phyloP scores from a whole-genome alignment of 2,113 vertebrate species.

The Ictalurus furcatus region DNA sequence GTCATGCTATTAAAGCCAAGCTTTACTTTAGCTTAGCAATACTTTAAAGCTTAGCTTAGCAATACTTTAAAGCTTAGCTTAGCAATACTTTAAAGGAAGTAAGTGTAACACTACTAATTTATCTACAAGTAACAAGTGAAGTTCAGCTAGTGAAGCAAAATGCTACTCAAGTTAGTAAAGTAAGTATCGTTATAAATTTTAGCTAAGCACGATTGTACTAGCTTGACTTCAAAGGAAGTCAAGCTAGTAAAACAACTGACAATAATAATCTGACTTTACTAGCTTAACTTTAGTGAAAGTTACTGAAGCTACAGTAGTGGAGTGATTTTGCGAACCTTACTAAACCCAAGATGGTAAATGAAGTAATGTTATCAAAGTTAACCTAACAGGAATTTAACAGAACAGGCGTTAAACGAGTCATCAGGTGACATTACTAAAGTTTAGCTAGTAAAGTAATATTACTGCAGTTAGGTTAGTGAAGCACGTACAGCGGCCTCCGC shows the following conservation, averaged over 20 bases:
- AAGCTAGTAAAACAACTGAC: neutral
- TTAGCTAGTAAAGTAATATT: neutral
- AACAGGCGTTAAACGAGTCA: neutral
- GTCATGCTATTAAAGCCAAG: neutral
- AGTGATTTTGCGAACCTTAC: neutral
- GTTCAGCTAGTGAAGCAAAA: neutral
- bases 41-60: too few species aligned
- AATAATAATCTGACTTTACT: neutral
- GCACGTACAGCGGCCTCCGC: too few species aligned
- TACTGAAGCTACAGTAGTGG: neutral
- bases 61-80: too few species aligned
- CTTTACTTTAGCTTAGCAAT: neutral
- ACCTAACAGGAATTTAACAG: neutral
- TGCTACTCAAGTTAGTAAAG: neutral
- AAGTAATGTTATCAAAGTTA: neutral
- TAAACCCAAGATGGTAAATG: neutral
- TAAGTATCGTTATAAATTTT: neutral
- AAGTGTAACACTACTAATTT: neutral
- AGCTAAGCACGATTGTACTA: neutral
- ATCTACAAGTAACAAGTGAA: neutral
- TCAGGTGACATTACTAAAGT: neutral
- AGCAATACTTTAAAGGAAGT: neutral
- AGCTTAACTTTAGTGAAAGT: neutral
- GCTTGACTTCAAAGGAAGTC: neutral
- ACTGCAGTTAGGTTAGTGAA: neutral